Evolutionary conservation across 1,140 invertebrate species (phyloP).

Genomic region (Pseudomyrmex sp.): DNA sequence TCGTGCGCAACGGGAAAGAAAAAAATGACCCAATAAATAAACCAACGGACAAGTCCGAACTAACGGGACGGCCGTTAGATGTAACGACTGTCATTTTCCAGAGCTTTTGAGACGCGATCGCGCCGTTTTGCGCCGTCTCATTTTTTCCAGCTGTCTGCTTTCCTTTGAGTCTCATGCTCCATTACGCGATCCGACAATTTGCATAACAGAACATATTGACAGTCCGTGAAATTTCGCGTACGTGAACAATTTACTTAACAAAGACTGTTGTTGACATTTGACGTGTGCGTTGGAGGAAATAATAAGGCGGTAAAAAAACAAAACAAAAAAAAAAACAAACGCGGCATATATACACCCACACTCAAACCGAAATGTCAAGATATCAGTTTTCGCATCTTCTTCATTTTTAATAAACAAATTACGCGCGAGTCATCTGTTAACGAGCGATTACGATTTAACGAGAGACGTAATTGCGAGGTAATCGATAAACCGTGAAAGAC

Average conservation of each 20-base stretch:
- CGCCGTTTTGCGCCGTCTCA: not conserved
- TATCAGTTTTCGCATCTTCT: too few relatives aligned
- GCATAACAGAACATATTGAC: not conserved
- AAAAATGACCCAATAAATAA: conserved; percentile 44
- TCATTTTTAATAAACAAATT: too few relatives aligned
- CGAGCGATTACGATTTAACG: not conserved
- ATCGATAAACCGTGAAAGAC: conserved; percentile 22
- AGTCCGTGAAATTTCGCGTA: too few relatives aligned
- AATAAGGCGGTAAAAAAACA: too few relatives aligned
- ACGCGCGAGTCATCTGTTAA: not conserved
- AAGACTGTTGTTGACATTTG: too few relatives aligned
- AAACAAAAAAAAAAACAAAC: too few relatives aligned
- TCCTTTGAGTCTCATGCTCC: not conserved
- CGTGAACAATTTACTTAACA: too few relatives aligned
- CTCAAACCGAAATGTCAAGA: too few relatives aligned
- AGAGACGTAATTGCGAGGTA: not conserved
- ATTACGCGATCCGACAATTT: not conserved
- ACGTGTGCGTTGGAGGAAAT: too few relatives aligned
- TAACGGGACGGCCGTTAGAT: conserved; percentile 48
- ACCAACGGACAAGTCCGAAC: not conserved
- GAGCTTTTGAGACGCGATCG: conserved; percentile 14
- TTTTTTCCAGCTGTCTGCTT: not conserved
- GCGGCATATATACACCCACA: too few relatives aligned
- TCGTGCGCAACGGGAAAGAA: not conserved
- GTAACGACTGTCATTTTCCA: conserved; percentile 52